phyloP scores from a whole-genome alignment of 1,140 invertebrate species.

The Brachystomella parvula region DNA sequence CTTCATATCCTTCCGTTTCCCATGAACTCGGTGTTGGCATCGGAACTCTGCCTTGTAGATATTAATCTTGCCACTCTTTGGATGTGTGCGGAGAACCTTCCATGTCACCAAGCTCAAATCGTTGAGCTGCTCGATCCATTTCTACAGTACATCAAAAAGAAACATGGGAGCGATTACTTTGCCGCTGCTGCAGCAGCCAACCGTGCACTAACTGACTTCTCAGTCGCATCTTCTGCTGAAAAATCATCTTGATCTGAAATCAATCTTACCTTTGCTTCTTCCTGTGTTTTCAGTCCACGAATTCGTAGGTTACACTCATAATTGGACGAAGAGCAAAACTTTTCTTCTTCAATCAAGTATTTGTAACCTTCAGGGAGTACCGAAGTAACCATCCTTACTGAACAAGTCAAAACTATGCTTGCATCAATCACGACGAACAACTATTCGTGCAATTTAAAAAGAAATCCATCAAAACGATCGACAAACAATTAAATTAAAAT shows the following conservation, averaged over 20 bases:
- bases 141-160: neutral
- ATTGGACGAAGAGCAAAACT: neutral
- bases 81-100: neutral
- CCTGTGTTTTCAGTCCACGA: neutral
- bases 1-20: neutral
- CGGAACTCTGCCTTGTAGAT: neutral
- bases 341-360: neutral
- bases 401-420: no score
- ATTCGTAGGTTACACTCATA: neutral
- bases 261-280: neutral
- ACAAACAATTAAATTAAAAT: no score
- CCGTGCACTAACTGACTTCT: no score
- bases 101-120: neutral
- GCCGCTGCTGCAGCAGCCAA: no score
- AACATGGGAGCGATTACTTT: neutral
- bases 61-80: neutral
- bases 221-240: no score
- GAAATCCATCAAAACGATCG: no score
- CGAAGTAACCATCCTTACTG: neutral
- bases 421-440: no score
- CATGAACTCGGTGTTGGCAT: constrained; percentile 2
- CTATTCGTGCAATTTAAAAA: no score
- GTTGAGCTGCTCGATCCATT: neutral
- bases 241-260: neutral
- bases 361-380: neutral